These are phyloP conservation scores for Phylloscopus trochilus DNA, from an alignment of 2,113 vertebrate genomes.

Conservation along the genomic window DNA sequence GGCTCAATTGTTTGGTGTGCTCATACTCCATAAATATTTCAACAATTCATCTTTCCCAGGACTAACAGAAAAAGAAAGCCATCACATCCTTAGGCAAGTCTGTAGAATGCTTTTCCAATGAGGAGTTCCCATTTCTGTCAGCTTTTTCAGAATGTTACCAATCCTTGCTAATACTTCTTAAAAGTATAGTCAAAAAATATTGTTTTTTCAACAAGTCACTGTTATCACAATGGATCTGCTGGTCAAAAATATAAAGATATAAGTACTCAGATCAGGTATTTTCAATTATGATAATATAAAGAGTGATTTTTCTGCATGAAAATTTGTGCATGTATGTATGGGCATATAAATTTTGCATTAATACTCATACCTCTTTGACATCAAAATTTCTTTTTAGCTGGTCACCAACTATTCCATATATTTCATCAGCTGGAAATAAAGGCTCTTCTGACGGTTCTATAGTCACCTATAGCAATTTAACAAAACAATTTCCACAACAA, in stretches of 20 bases:
- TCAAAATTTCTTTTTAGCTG: constrained; percentile 95
- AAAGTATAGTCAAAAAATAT: background rate
- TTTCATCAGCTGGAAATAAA: constrained; percentile 90
- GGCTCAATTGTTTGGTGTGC: background rate
- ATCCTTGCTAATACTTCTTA: background rate
- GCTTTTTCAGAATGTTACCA: background rate
- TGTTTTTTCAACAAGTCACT: background rate
- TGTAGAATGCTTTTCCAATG: background rate
- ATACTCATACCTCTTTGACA: constrained; percentile 85
- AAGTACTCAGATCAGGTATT: background rate
- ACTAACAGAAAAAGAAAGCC: background rate
- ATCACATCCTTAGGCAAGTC: background rate
- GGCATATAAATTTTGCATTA: background rate
- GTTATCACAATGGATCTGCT: background rate
- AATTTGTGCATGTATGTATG: background rate
- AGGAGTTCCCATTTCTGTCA: background rate
- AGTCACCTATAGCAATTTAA: constrained; percentile 78
- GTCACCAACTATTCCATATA: constrained; percentile 94
- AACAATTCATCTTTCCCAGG: background rate
- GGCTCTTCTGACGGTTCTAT: constrained; percentile 86
- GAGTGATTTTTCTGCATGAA: background rate
- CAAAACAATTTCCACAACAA: background rate
- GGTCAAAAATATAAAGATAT: background rate
- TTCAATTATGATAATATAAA: background rate
- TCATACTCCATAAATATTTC: background rate